phyloP scores from a whole-genome alignment of 2,113 vertebrate genomes.

The Chrysemys picta region DNA sequence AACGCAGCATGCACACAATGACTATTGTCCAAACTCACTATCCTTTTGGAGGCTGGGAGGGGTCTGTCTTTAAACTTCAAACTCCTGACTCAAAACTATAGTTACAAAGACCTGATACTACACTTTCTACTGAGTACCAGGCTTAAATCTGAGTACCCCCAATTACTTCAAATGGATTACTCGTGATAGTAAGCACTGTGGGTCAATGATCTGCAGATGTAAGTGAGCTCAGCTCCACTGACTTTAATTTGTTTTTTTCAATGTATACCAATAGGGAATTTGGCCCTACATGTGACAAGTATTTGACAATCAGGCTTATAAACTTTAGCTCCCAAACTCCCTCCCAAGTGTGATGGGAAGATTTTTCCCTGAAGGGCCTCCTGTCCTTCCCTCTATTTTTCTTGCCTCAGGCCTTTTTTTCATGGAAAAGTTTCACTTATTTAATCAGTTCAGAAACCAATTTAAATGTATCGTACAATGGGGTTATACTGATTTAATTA shows the following conservation, averaged over 20 bases:
- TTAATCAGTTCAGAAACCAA: not conserved
- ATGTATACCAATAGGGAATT: not conserved
- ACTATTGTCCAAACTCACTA: constrained; percentile 35
- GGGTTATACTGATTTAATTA: not conserved
- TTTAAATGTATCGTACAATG: not conserved
- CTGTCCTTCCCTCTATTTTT: not conserved
- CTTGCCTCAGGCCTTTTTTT: not conserved
- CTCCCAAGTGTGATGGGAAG: not conserved
- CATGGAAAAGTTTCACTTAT: not conserved
- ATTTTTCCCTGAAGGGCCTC: not conserved
- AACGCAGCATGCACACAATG: not conserved
- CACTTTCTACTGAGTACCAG: not conserved
- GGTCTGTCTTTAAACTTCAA: not conserved
- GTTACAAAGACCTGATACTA: not conserved
- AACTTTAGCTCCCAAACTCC: not conserved
- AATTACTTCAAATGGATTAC: not conserved
- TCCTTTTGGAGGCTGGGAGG: not conserved
- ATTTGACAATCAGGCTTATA: constrained; percentile 2
- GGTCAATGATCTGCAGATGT: not conserved
- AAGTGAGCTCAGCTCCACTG: not conserved
- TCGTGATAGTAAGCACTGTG: not conserved
- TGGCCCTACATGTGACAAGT: not conserved
- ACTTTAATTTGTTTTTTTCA: not conserved
- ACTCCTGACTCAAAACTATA: not conserved
- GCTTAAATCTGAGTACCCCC: constrained; percentile 15